Base-by-base conservation (phyloP, 2,797 vertebrate species). In the Cuculus canorus region DNA sequence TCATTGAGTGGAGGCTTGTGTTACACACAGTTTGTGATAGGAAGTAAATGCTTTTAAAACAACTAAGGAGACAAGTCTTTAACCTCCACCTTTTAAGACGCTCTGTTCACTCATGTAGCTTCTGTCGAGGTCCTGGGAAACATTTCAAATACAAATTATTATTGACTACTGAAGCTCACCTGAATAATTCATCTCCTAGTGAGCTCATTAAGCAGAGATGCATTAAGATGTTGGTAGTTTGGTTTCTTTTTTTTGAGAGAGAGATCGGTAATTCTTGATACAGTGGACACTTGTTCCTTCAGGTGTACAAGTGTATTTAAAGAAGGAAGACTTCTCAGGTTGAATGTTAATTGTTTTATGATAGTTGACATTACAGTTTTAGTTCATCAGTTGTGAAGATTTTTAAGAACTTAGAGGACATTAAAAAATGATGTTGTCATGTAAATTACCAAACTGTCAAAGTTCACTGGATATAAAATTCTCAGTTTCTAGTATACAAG, bases 21-120 rank as follows among this genome's bases (percentile, higher is more conserved):
- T 96, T 97, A 97, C 98, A 96, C 97, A 97, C 96, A 95, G 97
- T 97, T 98, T 98, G 98, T 96, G 96, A 98, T 98, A 97, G 97
- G 98, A 98, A 98, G 98, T 98, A 97, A 97, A 97, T 96, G 97
- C 98, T 98, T 98, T 98, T 98, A 98, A 98, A 98, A 98, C 96
- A 96, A 97, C 92, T 95, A 96, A 97, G 96, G 86, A 97, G 95
- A 97, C 95, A 97, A 86, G 95, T 97, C 98, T 97, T 98, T 95
- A 97, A 98, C 97, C 97, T 98, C 97, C 94, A 97, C 96, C 96
- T 98, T 98, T 97, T 94, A 82, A 96, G 93, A 95, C 95, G 90
- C 88, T 97, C 97, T 97, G 82, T 97, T 98, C 88, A 66, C 86
- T 95, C 82, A 82, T 96, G 96, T 92, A 93, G 96, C 97, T 98